Evolutionary conservation across 2,888 invertebrate genomes (phyloP).

Genomic region (Saturnia pavonia): DNA sequence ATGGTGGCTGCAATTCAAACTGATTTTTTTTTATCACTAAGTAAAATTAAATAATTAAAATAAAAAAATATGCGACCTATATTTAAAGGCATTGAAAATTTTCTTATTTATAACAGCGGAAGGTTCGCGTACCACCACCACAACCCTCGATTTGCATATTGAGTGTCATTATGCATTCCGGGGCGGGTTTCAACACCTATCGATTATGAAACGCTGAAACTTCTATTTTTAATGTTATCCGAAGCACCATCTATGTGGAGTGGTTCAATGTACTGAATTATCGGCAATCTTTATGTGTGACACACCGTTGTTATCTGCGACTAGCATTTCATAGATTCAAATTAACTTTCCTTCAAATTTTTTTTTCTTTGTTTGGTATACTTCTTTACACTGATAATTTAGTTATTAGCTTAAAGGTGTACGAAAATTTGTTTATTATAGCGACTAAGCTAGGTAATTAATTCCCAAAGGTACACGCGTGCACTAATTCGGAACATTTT

Average conservation of each 20-base stretch:
- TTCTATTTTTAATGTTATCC: slow-evolving; percentile 27
- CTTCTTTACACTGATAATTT: too few relatives aligned
- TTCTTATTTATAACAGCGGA: slow-evolving; percentile 5
- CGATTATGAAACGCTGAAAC: slow-evolving; percentile 59
- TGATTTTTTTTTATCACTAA: too few relatives aligned
- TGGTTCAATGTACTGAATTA: slow-evolving; percentile 20
- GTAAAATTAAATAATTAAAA: not conserved
- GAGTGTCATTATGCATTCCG: slow-evolving; percentile 64
- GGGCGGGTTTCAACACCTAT: slow-evolving; percentile 43
- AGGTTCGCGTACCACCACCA: slow-evolving; percentile 24
- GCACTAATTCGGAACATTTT: too few relatives aligned
- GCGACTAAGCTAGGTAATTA: too few relatives aligned
- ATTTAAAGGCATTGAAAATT: not conserved
- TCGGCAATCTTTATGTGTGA: slow-evolving; percentile 4
- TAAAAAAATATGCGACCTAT: not conserved
- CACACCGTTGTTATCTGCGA: not conserved
- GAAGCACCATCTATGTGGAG: slow-evolving; percentile 18
- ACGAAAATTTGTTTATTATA: too few relatives aligned
- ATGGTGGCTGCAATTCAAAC: too few relatives aligned
- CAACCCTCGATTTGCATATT: slow-evolving; percentile 55
- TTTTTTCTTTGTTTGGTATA: too few relatives aligned
- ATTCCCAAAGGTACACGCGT: too few relatives aligned
- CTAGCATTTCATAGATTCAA: not conserved
- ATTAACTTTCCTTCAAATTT: not conserved
- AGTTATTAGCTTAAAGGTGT: too few relatives aligned